A percentile compares a stretch with the other conserved stretches of the same genome.
These are phyloP conservation scores for Anolis sagrei DNA, from an alignment of 2,113 vertebrate species.

Conservation along the genomic window DNA sequence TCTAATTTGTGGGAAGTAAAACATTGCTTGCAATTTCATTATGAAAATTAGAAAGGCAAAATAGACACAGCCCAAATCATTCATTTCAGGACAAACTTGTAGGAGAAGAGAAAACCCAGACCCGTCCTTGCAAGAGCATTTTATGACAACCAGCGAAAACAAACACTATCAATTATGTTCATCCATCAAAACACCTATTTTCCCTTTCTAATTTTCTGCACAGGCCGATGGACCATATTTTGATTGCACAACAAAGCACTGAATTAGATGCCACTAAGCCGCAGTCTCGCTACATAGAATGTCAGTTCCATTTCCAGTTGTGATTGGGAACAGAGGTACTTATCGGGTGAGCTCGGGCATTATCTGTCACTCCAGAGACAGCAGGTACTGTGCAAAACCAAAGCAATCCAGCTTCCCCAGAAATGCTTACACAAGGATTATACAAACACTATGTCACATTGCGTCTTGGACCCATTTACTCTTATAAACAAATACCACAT, in stretches of 20 bases:
- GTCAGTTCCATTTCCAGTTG: slow-evolving; percentile 78
- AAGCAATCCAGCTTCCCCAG: slow-evolving; percentile 77
- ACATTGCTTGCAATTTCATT: background rate
- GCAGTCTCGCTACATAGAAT: slow-evolving; percentile 71
- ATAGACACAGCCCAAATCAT: background rate
- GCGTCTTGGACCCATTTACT: slow-evolving; percentile 35
- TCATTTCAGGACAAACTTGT: background rate
- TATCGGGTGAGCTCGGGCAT: slow-evolving; percentile 80
- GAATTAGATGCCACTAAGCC: slow-evolving; percentile 80
- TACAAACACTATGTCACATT: slow-evolving; percentile 75
- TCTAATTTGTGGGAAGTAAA: background rate
- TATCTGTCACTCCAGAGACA: slow-evolving; percentile 80
- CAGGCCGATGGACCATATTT: background rate
- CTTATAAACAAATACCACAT: slow-evolving; percentile 38
- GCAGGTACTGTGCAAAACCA: slow-evolving; percentile 80
- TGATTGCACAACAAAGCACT: slow-evolving; percentile 71
- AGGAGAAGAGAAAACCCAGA: background rate
- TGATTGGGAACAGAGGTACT: slow-evolving; percentile 83
- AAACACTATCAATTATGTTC: background rate
- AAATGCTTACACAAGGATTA: slow-evolving; percentile 77
- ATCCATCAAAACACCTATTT: background rate
- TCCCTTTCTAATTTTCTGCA: slow-evolving; percentile 50
- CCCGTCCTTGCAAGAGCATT: background rate
- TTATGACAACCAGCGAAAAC: background rate
- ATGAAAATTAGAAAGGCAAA: too few species aligned